Base-by-base conservation (phyloP, 2,888 invertebrate genomes). In the Polydesmus complanatus region DNA sequence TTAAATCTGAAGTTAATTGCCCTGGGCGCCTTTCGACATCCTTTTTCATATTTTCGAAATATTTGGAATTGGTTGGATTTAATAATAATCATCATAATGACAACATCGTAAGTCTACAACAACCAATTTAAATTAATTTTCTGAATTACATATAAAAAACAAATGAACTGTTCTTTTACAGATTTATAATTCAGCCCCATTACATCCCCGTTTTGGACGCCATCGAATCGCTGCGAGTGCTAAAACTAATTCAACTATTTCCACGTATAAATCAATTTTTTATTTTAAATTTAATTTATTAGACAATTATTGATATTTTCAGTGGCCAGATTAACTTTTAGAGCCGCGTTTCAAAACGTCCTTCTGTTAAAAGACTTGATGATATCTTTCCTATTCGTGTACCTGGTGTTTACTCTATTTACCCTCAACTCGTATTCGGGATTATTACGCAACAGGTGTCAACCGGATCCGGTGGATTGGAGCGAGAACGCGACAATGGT, bases 1-100 rank as follows among this genome's bases (percentile, higher is more conserved):
- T 91, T 92, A 89, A 83, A 91, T 74, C 87, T 94, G 73, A 94
- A 94, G 79, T 85, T 91, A 71, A 83, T 92, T 74, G 93, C 94
- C 70, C 90, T 94, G 77, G 95, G 95, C 69, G 92, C 95, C 78
- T 86, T 93, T 72, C 78, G 94, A 67, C 88, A 93, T 78, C 90
- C 91, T 77, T 94, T 91, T 78, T 93, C 94, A 65, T 95, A 95
- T 77, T 81, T 95, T 65, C 80, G 94, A 69, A 94, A 94, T 79
- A 90, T 91, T 11, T 95, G 94, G 94, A 95, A 94, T 77, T 93
- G 75, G 74, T 21, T 60, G 18, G 60, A 60, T 25, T 54, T 60
- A 37, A 1, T 55, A 8, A n/a, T 55, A 23, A 54, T 47, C 2
- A 27, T 1, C 8, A 5, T 37, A 14, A 8, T 37, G 5, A 14